A percentile compares a stretch with the other conserved stretches of the same genome.
phyloP scores from a whole-genome alignment of 2,888 invertebrate genomes.

The Pyrrhia umbra region DNA sequence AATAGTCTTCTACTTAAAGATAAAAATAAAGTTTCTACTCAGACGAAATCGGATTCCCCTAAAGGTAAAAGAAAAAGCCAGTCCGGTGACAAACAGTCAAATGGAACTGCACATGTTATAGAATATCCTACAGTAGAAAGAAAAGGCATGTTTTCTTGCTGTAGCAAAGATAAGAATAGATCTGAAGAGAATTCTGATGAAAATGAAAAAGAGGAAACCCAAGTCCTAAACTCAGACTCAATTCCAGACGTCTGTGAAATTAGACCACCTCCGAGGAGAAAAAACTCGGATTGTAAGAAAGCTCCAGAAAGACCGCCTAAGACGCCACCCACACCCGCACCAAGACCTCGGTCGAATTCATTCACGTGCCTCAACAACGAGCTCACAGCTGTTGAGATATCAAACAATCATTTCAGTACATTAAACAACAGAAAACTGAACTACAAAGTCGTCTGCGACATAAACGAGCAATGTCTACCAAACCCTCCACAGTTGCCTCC shows the following conservation, averaged over 20 bases:
- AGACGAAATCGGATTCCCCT: slow-evolving; percentile 83
- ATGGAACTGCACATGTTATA: slow-evolving; percentile 90
- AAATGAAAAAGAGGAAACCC: slow-evolving; percentile 78
- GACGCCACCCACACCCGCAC: slow-evolving; percentile 85
- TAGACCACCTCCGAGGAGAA: slow-evolving; percentile 91
- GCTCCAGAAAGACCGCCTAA: slow-evolving; percentile 93
- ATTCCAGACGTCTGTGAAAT: slow-evolving; percentile 88
- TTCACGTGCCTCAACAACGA: slow-evolving; percentile 86
- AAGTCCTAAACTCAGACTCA: slow-evolving; percentile 82
- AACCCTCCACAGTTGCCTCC: slow-evolving; percentile 90
- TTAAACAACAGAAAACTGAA: slow-evolving; percentile 85
- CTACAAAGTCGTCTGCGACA: slow-evolving; percentile 85
- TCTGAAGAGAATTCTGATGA: slow-evolving; percentile 88
- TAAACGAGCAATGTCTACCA: slow-evolving; percentile 79
- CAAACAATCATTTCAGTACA: slow-evolving; percentile 85
- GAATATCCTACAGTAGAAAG: slow-evolving; percentile 94
- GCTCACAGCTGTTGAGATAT: slow-evolving; percentile 82
- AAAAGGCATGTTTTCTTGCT: slow-evolving; percentile 93
- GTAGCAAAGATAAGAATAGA: slow-evolving; percentile 91
- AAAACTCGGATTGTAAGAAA: slow-evolving; percentile 88
- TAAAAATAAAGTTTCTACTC: slow-evolving; percentile 78
- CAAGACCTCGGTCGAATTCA: slow-evolving; percentile 90
- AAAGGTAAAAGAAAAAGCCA: slow-evolving; percentile 86
- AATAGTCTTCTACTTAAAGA: slow-evolving; percentile 88
- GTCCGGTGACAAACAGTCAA: slow-evolving; percentile 80